Base-by-base conservation (phyloP, 53 echinoderm and acorn worm species). In the Mesocentrotus franciscanus region DNA sequence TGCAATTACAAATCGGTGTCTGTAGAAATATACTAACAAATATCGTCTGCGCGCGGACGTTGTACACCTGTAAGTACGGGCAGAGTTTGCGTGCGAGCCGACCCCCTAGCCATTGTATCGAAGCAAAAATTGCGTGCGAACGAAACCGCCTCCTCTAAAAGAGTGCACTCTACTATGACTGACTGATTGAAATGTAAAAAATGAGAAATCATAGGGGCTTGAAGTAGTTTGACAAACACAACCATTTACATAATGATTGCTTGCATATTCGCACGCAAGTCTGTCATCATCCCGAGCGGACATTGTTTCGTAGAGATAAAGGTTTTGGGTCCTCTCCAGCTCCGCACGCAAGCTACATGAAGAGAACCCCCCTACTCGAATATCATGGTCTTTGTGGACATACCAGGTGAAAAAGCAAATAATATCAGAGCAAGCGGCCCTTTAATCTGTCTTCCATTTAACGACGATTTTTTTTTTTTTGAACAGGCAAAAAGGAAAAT, bases 181-280 rank as follows among this genome's bases (percentile, higher is more conserved):
- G 83, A 34, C 17, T 58, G 56, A 81, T 56, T 93, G 74, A 56
- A 92, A 92, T 66, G 56, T 72, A 74, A 92, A 70, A 92, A 22
- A 75, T 30, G 56, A 92, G 74, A 92, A 91, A 61, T 91, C 91
- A 91, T 64, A 92, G 72, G 26, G 56, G 92, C 71, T 91, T 91
- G 91, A 91, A 91, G 91, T 79, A 81, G 94, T 81, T 93, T 81
- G 94, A 93, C 94, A 93, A 93, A 93, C 94, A 93, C 27, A 33
- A 57, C 79, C 78, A 93, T 93, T 93, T 93, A 70, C 94, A 93
- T 93, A 93, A 93, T 93, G 94, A 81, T 81, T 93, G 83, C 60
- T 81, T 5, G 61, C 83, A 9, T 81, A 32, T 81, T 93, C 79
- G 94, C 94, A 93, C 94, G 94, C 94, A 93, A 93, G 8, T 72